phyloP scores from a whole-genome alignment of 2,888 invertebrate genomes.

The Thalpophila matura region DNA sequence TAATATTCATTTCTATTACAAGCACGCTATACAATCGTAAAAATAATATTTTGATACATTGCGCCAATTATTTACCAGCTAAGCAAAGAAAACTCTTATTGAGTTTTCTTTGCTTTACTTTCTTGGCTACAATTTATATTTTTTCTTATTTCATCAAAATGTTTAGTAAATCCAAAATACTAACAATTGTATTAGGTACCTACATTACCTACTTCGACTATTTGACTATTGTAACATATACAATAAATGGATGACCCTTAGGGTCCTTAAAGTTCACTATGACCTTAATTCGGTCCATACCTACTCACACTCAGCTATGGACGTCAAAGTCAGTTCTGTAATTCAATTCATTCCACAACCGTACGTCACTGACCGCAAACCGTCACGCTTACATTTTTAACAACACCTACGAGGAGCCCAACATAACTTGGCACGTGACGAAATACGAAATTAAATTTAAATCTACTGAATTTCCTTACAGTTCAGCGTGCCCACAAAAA shows the following conservation, averaged over 20 bases:
- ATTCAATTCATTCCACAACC: slow-evolving; percentile 29
- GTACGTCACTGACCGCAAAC: slow-evolving; percentile 20
- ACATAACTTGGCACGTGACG: slow-evolving; percentile 39
- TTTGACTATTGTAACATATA: no score
- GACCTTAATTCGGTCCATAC: not conserved
- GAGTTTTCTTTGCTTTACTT: no score
- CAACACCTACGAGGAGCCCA: slow-evolving; percentile 28
- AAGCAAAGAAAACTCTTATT: not conserved
- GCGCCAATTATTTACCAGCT: slow-evolving; percentile 22
- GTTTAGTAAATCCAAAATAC: no score
- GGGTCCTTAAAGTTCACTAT: not conserved
- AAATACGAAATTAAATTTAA: slow-evolving; percentile 8
- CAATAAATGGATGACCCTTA: no score
- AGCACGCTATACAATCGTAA: slow-evolving; percentile 49
- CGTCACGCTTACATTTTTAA: slow-evolving; percentile 46
- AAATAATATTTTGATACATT: slow-evolving; percentile 27
- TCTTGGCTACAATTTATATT: no score
- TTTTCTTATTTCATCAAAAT: no score
- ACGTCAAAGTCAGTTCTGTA: slow-evolving; percentile 8
- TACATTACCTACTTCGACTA: no score
- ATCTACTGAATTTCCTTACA: not conserved
- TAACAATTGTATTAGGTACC: no score
- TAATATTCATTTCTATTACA: slow-evolving; percentile 19
- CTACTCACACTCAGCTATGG: not conserved
- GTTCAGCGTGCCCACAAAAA: not conserved